Evolutionary conservation across 53 echinoderm and acorn worm genomes (phyloP).

Genomic region (Stichopus horrens): DNA sequence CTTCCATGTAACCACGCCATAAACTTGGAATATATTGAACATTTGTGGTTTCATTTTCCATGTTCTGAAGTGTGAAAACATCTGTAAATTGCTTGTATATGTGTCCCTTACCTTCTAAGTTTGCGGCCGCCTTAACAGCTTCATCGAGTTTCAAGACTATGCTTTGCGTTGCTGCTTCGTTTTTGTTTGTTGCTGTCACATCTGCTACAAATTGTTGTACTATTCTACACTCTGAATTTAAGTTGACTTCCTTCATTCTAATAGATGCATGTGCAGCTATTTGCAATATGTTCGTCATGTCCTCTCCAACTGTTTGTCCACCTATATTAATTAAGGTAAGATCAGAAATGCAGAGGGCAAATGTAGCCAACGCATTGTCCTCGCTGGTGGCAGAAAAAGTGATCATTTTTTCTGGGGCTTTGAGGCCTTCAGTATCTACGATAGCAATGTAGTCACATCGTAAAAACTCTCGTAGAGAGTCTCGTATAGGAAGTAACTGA

Average conservation of each 20-base stretch:
- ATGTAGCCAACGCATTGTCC: slow-evolving; percentile 31
- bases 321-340: slow-evolving; percentile 30
- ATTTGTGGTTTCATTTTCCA: neutral
- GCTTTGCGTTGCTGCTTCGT: slow-evolving; percentile 17
- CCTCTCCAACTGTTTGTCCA: slow-evolving; percentile 17
- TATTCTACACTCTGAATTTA: slow-evolving; percentile 15
- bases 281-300: slow-evolving; percentile 43
- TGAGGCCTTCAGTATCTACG: no score
- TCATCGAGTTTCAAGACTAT: slow-evolving; percentile 25
- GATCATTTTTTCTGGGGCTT: neutral
- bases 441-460: neutral
- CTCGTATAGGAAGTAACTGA: neutral
- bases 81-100: slow-evolving; percentile 14
- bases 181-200: neutral
- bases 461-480: neutral
- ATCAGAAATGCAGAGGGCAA: slow-evolving; percentile 30
- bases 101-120: neutral
- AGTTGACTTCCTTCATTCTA: slow-evolving; percentile 16
- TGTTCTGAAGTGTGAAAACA: neutral
- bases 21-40: slow-evolving; percentile 30
- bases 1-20: neutral
- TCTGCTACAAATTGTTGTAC: slow-evolving; percentile 39
- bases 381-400: neutral
- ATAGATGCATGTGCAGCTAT: slow-evolving; percentile 27
- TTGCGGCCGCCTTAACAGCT: neutral